These are phyloP conservation scores for Gallinago media DNA, from an alignment of 2,113 vertebrate species.

Conservation along the genomic window DNA sequence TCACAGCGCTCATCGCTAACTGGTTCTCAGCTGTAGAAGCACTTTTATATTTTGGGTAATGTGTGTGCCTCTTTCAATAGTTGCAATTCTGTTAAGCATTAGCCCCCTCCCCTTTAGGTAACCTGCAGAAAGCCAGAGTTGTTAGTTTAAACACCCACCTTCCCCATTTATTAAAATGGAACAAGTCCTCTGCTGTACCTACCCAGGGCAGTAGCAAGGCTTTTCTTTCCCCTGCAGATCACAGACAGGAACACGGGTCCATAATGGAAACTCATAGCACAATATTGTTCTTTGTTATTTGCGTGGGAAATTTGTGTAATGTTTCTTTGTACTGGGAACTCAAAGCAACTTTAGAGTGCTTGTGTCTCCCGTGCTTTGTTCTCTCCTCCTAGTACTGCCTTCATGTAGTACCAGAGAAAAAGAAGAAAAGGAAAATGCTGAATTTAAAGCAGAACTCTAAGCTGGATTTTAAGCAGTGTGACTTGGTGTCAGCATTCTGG, in stretches of 20 bases:
- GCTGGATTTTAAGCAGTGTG: not conserved
- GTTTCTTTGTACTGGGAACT: conserved; percentile 35
- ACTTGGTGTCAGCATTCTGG: not conserved
- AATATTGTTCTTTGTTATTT: conserved; percentile 5
- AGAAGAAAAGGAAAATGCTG: not conserved
- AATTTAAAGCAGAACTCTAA: conserved; percentile 15
- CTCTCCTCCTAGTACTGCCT: not conserved
- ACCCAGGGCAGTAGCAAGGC: not conserved
- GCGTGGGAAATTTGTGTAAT: not conserved
- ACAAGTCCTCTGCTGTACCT: not conserved
- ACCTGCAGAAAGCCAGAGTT: not conserved
- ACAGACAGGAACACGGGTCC: not conserved
- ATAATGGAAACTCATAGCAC: not conserved
- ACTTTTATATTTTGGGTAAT: not conserved
- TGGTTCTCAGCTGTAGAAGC: not conserved
- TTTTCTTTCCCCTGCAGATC: not conserved
- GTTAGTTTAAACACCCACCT: not conserved
- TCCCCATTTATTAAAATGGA: not conserved
- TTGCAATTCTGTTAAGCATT: not conserved
- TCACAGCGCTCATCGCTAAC: not conserved
- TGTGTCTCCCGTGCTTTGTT: not conserved
- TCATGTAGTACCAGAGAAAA: not conserved
- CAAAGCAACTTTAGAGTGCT: not conserved
- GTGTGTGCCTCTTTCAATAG: not conserved
- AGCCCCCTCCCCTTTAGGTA: not conserved